Conservation (phyloP, 2,797 vertebrate species). For the Pogonophryne albipinna region DNA sequence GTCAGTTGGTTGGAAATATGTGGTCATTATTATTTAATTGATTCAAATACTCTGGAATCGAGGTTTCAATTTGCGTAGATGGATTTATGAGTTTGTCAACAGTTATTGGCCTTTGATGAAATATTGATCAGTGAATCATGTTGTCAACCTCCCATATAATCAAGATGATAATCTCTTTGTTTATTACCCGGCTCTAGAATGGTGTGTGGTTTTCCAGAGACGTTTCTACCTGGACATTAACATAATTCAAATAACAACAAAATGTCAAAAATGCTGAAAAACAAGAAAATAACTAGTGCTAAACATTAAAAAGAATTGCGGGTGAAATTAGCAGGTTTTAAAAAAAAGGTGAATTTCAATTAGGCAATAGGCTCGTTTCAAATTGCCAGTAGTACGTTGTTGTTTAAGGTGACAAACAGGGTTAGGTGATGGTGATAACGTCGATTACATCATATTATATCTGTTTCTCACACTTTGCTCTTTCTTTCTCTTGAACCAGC, state of each 20-base stretch:
- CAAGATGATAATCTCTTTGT: not conserved
- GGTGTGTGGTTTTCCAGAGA: not conserved
- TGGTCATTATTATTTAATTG: not conserved
- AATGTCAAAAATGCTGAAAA: not conserved
- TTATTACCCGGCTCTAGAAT: too few species aligned
- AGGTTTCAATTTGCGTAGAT: not conserved
- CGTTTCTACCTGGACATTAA: not conserved
- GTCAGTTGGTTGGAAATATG: not conserved
- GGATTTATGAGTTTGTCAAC: not conserved
- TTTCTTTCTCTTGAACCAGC: too few species aligned
- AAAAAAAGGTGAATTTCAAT: too few species aligned
- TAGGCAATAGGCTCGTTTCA: too few species aligned
- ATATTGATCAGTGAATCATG: constrained; percentile 11
- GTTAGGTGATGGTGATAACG: too few species aligned
- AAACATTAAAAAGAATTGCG: not conserved
- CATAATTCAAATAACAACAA: too few species aligned
- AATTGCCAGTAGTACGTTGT: too few species aligned
- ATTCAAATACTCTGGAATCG: not conserved
- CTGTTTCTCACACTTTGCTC: too few species aligned
- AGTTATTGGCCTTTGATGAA: constrained; percentile 1
- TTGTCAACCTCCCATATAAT: not conserved
- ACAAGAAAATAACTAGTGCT: not conserved
- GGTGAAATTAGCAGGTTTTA: too few species aligned
- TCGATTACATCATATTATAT: too few species aligned
- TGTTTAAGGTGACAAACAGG: too few species aligned